Percentiles rank a stretch among this genome's conserved stretches.
These are phyloP conservation scores for Hucho hucho DNA, from an alignment of 2,113 vertebrate species.

Conservation along the genomic window DNA sequence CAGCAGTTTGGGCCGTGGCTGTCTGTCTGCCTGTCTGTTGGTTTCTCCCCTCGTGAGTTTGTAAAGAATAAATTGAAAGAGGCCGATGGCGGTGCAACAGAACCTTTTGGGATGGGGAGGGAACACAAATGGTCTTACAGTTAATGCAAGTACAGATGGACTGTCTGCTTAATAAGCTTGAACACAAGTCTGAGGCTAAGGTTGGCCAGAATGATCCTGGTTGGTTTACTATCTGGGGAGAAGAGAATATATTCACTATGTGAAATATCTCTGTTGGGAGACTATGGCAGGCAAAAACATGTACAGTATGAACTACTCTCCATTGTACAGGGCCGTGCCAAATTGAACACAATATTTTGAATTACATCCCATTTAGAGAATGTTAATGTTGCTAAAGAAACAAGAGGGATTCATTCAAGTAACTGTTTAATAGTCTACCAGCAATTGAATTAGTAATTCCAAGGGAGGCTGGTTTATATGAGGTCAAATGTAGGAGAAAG, in stretches of 20 bases:
- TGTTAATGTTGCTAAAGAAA: background rate
- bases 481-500: background rate
- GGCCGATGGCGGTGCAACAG: constrained; percentile 57
- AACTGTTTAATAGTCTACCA: too few species aligned
- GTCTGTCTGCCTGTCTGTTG: constrained; percentile 63
- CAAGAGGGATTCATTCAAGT: background rate
- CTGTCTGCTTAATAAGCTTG: background rate
- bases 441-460: constrained; percentile 7
- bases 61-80: constrained; percentile 87
- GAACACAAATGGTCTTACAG: constrained; percentile 54
- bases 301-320: too few species aligned
- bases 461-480: background rate
- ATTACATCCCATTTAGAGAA: background rate
- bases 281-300: too few species aligned
- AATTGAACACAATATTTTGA: too few species aligned
- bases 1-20: constrained; percentile 60
- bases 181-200: background rate
- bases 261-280: background rate
- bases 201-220: background rate
- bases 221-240: background rate
- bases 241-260: background rate
- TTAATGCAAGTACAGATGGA: constrained; percentile 52
- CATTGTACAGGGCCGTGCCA: too few species aligned
- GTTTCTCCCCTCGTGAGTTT: constrained; percentile 50
- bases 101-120: constrained; percentile 53